phyloP scores from a whole-genome alignment of 2,797 vertebrate genomes.

The Pangasius sanitwongsei region DNA sequence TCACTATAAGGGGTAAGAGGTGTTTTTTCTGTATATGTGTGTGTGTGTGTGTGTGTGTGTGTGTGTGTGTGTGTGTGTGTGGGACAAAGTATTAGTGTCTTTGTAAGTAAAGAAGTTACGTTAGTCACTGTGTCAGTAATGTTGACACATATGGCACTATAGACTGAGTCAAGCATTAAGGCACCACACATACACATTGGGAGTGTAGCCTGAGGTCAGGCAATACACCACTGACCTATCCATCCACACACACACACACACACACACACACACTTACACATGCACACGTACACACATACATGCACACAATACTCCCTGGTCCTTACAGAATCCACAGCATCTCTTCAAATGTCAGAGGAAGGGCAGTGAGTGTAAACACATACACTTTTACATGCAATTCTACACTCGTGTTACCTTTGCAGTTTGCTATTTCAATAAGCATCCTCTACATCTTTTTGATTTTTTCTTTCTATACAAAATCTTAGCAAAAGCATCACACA shows the following conservation, averaged over 20 bases:
- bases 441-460: background rate
- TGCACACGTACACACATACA: slow-evolving; percentile 24
- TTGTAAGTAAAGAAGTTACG: slow-evolving; percentile 39
- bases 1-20: slow-evolving; percentile 55
- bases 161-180: slow-evolving; percentile 45
- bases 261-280: slow-evolving; percentile 28
- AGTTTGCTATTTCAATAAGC: slow-evolving; percentile 16
- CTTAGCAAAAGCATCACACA: slow-evolving; percentile 59
- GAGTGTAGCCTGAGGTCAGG: slow-evolving; percentile 44
- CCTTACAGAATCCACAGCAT: background rate
- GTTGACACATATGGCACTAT: slow-evolving; percentile 63
- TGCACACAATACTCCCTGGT: background rate
- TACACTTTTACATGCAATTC: background rate
- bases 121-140: slow-evolving; percentile 67
- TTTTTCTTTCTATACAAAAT: slow-evolving; percentile 45
- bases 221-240: slow-evolving; percentile 50
- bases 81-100: slow-evolving; percentile 1
- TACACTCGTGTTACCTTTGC: background rate
- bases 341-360: slow-evolving; percentile 18
- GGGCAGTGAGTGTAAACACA: background rate
- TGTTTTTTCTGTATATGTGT: slow-evolving; percentile 7
- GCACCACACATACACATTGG: slow-evolving; percentile 25
- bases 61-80: slow-evolving; percentile 13
- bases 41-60: slow-evolving; percentile 32
- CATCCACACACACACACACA: slow-evolving; percentile 34